phyloP scores from a whole-genome alignment of 2,113 vertebrate species.

The Albula goreensis region DNA sequence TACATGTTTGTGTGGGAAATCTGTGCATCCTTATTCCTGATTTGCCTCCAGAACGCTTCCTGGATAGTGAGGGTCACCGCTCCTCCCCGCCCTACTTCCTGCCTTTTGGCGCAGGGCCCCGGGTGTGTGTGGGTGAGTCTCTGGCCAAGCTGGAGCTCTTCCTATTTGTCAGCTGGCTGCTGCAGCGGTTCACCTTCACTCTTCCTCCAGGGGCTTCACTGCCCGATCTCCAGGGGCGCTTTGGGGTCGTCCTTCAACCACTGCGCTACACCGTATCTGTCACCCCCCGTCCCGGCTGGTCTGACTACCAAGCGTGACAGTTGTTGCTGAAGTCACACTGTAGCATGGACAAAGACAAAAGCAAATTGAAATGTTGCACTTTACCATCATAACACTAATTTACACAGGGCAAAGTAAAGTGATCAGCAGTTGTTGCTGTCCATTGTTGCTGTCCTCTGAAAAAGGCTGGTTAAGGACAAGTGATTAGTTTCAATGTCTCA shows the following conservation, averaged over 20 bases:
- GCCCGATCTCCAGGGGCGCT: constrained; percentile 65
- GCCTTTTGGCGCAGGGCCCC: constrained; percentile 74
- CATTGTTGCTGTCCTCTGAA: no score
- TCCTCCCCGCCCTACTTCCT: constrained; percentile 60
- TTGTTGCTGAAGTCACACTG: neutral
- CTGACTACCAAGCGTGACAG: neutral
- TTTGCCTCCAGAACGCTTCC: constrained; percentile 64
- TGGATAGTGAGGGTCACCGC: constrained; percentile 57
- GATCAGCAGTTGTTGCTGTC: no score
- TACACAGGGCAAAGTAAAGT: no score
- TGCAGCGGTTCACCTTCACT: constrained; percentile 68
- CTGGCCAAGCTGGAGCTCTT: constrained; percentile 73
- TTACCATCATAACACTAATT: no score
- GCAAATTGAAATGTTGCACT: no score
- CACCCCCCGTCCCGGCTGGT: constrained; percentile 45
- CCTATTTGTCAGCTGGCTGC: constrained; percentile 68
- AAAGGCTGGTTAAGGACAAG: no score
- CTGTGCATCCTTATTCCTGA: neutral
- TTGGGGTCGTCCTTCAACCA: constrained; percentile 71
- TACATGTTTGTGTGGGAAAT: neutral
- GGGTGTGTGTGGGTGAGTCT: constrained; percentile 73
- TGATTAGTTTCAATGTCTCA: no score
- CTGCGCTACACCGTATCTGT: constrained; percentile 58
- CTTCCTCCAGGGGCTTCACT: constrained; percentile 45
- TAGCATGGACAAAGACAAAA: no score